Conservation (phyloP, 53 echinoderm and acorn worm genomes). For the Crossaster papposus region DNA sequence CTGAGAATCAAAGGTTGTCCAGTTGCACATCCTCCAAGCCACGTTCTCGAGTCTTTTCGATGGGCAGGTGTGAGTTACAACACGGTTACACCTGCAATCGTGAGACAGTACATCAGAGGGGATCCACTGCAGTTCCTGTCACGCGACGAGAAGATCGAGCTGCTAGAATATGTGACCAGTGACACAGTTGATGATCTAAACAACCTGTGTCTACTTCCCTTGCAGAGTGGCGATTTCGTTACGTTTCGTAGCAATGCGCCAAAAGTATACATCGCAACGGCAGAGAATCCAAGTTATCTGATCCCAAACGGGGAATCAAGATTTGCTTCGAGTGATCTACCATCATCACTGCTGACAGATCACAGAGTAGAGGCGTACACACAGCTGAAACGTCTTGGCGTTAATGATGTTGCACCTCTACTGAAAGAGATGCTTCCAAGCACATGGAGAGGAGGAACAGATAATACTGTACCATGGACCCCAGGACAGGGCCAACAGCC, state of each 20-base stretch:
- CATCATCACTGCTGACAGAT: not conserved
- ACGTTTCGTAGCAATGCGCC: not conserved
- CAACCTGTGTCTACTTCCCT: slow-evolving; percentile 54
- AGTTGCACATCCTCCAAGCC: slow-evolving; percentile 47
- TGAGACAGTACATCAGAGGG: slow-evolving; percentile 38
- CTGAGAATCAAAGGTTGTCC: slow-evolving; percentile 37
- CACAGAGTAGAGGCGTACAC: not conserved
- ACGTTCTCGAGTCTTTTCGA: slow-evolving; percentile 28
- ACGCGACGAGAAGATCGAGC: slow-evolving; percentile 42
- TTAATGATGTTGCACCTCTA: slow-evolving; percentile 17
- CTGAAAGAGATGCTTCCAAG: slow-evolving; percentile 57
- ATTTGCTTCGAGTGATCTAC: slow-evolving; percentile 40
- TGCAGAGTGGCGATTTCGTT: slow-evolving; percentile 55
- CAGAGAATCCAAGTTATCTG: slow-evolving; percentile 41
- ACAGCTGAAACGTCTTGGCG: slow-evolving; percentile 32
- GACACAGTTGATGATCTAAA: slow-evolving; percentile 57
- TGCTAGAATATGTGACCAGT: slow-evolving; percentile 52
- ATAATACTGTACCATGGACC: slow-evolving; percentile 34
- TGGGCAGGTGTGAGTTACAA: slow-evolving; percentile 18
- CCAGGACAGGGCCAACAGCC: slow-evolving; percentile 42
- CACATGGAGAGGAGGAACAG: slow-evolving; percentile 38
- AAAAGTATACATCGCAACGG: slow-evolving; percentile 32
- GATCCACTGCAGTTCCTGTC: slow-evolving; percentile 30
- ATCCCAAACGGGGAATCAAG: slow-evolving; percentile 50
- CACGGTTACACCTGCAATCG: slow-evolving; percentile 43